Evolutionary conservation across 1,140 invertebrate genomes (phyloP).

Genomic region (Mylabris phalerata): DNA sequence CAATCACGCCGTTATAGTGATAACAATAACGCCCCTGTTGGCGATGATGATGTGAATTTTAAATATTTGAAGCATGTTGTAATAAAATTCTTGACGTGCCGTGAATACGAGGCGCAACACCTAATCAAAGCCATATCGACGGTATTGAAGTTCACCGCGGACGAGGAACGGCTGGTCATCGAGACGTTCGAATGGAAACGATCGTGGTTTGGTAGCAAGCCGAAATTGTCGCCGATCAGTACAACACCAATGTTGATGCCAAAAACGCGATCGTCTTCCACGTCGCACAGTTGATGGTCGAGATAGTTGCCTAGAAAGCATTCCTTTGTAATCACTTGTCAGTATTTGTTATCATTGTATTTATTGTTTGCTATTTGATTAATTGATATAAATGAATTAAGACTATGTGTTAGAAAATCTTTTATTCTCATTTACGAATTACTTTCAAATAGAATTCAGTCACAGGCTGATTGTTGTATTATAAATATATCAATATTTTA

Average conservation of each 20-base stretch:
- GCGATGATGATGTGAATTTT: constrained; percentile 72
- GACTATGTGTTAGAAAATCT: constrained; percentile 32
- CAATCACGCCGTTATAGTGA: constrained; percentile 28
- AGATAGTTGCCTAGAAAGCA: background rate
- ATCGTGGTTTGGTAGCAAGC: constrained; percentile 70
- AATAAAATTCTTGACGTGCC: constrained; percentile 83
- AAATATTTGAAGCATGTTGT: constrained; percentile 89
- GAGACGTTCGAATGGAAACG: constrained; percentile 83
- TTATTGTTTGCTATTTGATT: too few relatives aligned
- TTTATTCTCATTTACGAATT: constrained; percentile 17
- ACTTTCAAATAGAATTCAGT: constrained; percentile 38
- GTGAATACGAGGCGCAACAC: constrained; percentile 82
- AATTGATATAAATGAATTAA: background rate
- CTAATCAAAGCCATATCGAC: constrained; percentile 81
- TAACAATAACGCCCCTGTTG: constrained; percentile 30
- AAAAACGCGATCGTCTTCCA: constrained; percentile 11
- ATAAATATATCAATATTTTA: constrained; percentile 41
- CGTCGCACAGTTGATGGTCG: constrained; percentile 32
- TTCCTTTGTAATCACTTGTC: too few relatives aligned
- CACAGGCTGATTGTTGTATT: constrained; percentile 37
- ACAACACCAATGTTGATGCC: background rate
- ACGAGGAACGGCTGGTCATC: constrained; percentile 81
- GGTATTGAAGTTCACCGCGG: constrained; percentile 72
- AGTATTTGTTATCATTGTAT: too few relatives aligned
- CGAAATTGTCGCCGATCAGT: constrained; percentile 22